A percentile compares a stretch with the other conserved stretches of the same genome.
Evolutionary conservation across 2,113 vertebrate species (phyloP).

Genomic region (Pristiophorus japonicus): DNA sequence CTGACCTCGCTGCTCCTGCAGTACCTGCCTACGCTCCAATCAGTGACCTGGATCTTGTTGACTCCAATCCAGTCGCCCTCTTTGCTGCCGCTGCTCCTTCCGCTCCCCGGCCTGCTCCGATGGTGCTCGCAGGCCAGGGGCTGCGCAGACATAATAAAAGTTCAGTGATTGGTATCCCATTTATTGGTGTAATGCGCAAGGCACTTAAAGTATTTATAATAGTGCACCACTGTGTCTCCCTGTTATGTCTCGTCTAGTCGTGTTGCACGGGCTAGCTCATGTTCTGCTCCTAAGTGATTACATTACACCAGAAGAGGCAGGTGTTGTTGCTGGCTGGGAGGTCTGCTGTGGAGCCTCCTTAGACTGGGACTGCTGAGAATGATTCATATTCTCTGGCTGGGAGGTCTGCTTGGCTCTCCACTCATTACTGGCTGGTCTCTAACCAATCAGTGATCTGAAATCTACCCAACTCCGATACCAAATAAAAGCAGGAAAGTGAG

Average conservation of each 20-base stretch:
- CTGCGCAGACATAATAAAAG: background rate
- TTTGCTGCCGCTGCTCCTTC: too few species aligned
- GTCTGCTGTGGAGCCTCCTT: background rate
- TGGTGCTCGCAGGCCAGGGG: too few species aligned
- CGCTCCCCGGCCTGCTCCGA: too few species aligned
- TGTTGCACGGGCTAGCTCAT: background rate
- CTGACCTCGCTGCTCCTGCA: too few species aligned
- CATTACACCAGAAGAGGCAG: background rate
- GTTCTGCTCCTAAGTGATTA: background rate
- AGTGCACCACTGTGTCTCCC: background rate
- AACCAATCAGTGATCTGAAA: background rate
- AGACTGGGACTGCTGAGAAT: background rate
- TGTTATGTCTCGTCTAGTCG: background rate
- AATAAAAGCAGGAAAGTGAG: background rate
- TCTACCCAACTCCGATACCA: background rate
- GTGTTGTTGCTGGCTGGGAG: background rate
- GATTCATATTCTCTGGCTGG: constrained; percentile 25
- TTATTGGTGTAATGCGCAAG: background rate
- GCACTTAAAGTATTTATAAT: background rate
- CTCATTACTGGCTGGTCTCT: background rate
- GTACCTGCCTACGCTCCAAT: too few species aligned
- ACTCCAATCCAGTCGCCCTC: too few species aligned
- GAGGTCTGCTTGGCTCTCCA: background rate
- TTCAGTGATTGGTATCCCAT: background rate
- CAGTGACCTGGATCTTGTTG: too few species aligned